These are phyloP conservation scores for Brevimyrus niger DNA, from an alignment of 2,113 vertebrate species.

Conservation along the genomic window DNA sequence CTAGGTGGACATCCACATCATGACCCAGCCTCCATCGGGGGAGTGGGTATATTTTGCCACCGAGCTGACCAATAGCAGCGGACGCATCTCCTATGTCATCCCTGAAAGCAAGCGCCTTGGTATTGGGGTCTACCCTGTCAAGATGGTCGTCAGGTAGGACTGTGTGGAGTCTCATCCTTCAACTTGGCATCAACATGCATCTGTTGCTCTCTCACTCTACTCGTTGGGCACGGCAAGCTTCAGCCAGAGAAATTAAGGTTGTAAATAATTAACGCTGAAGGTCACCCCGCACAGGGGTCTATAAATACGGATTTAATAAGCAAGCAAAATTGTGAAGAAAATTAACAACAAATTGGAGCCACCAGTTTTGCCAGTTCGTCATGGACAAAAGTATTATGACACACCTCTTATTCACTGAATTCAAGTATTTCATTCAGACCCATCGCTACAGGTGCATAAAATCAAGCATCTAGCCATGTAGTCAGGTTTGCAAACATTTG, in stretches of 20 bases:
- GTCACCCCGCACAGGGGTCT: neutral
- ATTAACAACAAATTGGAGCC: neutral
- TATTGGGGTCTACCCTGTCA: constrained; percentile 88
- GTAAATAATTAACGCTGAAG: neutral
- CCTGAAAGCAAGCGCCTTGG: constrained; percentile 75
- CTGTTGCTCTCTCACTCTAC: neutral
- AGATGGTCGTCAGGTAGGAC: constrained; percentile 91
- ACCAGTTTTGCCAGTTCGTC: neutral
- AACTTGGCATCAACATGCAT: neutral
- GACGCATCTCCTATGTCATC: constrained; percentile 79
- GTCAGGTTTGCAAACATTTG: neutral
- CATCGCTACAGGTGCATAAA: neutral
- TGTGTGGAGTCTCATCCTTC: neutral
- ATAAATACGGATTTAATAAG: neutral
- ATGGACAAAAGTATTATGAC: neutral
- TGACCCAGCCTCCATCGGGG: constrained; percentile 88
- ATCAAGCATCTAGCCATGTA: neutral
- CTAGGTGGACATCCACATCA: constrained; percentile 95
- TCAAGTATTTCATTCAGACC: neutral
- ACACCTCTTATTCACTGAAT: neutral
- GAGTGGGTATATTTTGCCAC: constrained; percentile 93
- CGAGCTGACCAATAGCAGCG: constrained; percentile 89
- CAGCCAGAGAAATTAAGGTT: neutral
- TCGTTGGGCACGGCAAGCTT: neutral
- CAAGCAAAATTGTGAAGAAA: neutral